These are phyloP conservation scores for Sipha flava DNA, from an alignment of 1,140 invertebrate species.

Conservation along the genomic window DNA sequence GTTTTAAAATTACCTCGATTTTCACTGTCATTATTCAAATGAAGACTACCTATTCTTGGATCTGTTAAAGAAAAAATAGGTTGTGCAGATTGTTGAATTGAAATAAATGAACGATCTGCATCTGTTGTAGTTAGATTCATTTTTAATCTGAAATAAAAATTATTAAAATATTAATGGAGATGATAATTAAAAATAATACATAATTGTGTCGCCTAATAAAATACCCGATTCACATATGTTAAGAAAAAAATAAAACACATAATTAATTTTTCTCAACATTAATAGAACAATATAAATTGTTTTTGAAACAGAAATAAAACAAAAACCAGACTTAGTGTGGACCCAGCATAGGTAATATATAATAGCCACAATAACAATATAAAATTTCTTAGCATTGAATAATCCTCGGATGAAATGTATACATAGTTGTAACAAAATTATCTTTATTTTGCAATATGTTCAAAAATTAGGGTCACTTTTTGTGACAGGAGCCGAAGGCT, in stretches of 20 bases:
- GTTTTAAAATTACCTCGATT: constrained; percentile 22
- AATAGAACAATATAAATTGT: no score
- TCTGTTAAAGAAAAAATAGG: constrained; percentile 7
- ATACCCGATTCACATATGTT: no score
- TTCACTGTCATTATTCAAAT: not conserved
- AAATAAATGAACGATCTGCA: constrained; percentile 11
- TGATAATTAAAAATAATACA: no score
- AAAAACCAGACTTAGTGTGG: no score
- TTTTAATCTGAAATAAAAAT: not conserved
- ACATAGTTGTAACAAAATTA: not conserved
- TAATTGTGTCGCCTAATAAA: no score
- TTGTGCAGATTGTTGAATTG: constrained; percentile 23
- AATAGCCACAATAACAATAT: no score
- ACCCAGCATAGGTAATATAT: no score
- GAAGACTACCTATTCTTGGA: constrained; percentile 9
- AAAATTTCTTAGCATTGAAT: no score
- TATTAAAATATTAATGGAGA: not conserved
- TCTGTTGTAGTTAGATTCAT: constrained; percentile 24
- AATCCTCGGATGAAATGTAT: no score
- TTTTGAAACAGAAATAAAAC: no score
- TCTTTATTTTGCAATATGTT: not conserved
- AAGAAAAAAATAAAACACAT: no score
- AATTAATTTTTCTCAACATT: no score
- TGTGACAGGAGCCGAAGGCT: not conserved
- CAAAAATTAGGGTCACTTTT: constrained; percentile 9